Percentiles rank a stretch among this genome's conserved stretches.
phyloP scores from a whole-genome alignment of 30 jellyfish, hydroid and myxozoan species.

The Aurelia sp. region DNA sequence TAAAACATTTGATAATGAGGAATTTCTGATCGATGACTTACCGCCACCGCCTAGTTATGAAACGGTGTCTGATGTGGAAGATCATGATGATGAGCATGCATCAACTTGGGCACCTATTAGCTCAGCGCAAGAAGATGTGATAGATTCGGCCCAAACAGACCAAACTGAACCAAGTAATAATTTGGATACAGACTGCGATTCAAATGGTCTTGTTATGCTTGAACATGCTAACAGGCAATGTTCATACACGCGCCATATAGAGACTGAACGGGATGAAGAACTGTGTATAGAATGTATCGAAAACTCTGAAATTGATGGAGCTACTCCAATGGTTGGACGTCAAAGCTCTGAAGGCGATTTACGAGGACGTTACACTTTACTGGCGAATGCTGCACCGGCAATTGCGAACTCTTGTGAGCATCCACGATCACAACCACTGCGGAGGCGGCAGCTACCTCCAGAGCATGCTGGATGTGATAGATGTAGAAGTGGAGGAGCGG shows the following conservation, averaged over 20 bases:
- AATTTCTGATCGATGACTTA: constrained; percentile 19
- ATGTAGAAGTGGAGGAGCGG: not conserved
- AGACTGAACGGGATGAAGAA: no score
- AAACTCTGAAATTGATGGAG: constrained; percentile 3
- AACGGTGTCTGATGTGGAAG: constrained; percentile 61
- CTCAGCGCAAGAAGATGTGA: not conserved
- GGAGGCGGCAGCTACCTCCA: not conserved
- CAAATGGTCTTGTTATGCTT: not conserved
- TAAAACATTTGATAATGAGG: constrained; percentile 27
- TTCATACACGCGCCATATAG: no score
- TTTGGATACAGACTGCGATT: not conserved
- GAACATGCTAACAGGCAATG: not conserved
- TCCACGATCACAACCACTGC: not conserved
- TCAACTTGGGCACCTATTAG: constrained; percentile 42
- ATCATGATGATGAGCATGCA: constrained; percentile 23
- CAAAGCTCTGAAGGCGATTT: constrained; percentile 14
- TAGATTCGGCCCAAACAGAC: not conserved
- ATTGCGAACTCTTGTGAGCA: not conserved
- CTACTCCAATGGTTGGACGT: not conserved
- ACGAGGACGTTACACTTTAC: constrained; percentile 9
- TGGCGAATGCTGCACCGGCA: not conserved
- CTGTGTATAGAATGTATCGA: constrained; percentile 43
- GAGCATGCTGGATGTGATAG: not conserved
- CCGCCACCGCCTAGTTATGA: constrained; percentile 75
- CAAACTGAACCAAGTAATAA: not conserved